Evolutionary conservation across 2,888 invertebrate species (phyloP), one percentile per base, ranked within the genome.

Genomic region (Eupithecia abbreviata): DNA sequence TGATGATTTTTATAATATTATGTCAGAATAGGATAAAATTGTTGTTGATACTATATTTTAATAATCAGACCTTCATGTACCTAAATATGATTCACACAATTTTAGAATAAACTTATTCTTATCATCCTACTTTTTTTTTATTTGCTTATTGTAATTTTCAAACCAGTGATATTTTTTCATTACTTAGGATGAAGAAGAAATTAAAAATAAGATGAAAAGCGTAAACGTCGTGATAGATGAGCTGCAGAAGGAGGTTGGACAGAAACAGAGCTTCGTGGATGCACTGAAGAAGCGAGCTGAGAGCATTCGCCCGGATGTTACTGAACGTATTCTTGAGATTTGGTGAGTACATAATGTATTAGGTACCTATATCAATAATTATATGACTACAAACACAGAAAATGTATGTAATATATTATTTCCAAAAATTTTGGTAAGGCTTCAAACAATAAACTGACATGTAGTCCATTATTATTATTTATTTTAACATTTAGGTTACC

Each of bases 181-280:
- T 12, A 68, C 80, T 77, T 76, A 93, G 92, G 86, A 90, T 77
- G 86, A 90, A 84, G 85, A 86, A 4, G 86, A 87, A 82, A 87
- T 90, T 79, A 86, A 81, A 43, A 82, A 55, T 2, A 87, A 91
- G 75, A 84, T 85, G 10, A 86, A 87, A 75, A 84, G 85, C 70
- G 75, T 86, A 6, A 84, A 85, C 18, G 77, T 71, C 13, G 79
- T 69, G n/a, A 84, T 86, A 78, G 77, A 70, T 7, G 83, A 87
- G 65, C 82, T 89, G 1, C 83, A 87, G 80, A 80, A 76, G 2
- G 87, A 88, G 69, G 79, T 78, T 85, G 73, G 78, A 76, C 55
- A 84, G 83, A 84, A 86, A 42, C 84, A 86, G 79, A 77, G 73
- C n/a, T 77, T 83, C 55, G 85, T 89, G 55, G 83, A 86, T 71